Conservation (phyloP, 1,140 invertebrate species). For the Leptinotarsa undecemlineata region DNA sequence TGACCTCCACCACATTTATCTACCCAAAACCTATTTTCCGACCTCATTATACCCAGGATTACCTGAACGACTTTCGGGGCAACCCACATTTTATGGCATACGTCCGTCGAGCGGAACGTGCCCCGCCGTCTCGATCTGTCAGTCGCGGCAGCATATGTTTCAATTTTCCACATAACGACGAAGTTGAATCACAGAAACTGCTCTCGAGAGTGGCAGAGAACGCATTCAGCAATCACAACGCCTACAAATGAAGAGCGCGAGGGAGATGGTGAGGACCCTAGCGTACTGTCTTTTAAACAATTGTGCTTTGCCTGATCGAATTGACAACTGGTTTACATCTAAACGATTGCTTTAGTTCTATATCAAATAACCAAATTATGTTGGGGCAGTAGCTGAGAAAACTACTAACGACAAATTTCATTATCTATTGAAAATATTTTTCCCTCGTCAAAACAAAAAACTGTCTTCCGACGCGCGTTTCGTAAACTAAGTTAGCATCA, state of each 20-base stretch:
- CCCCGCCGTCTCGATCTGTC: conserved; percentile 5
- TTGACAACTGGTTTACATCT: no score
- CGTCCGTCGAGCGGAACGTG: conserved; percentile 25
- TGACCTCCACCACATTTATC: neutral
- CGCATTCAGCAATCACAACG: neutral
- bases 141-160: conserved; percentile 28
- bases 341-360: no score
- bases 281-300: no score
- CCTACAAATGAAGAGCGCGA: neutral
- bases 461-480: no score
- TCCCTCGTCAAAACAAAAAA: no score
- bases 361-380: no score
- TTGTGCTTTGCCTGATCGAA: no score
- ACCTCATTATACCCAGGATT: conserved; percentile 30
- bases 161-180: conserved; percentile 30
- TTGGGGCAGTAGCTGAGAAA: no score
- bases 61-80: conserved; percentile 33
- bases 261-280: neutral
- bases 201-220: conserved; percentile 20
- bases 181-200: conserved; percentile 31
- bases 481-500: no score
- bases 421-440: no score
- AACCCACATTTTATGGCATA: conserved; percentile 17
- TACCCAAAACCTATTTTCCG: neutral
- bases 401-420: no score